phyloP scores from a whole-genome alignment of 2,797 vertebrate species.

The Sitta carolinensis region DNA sequence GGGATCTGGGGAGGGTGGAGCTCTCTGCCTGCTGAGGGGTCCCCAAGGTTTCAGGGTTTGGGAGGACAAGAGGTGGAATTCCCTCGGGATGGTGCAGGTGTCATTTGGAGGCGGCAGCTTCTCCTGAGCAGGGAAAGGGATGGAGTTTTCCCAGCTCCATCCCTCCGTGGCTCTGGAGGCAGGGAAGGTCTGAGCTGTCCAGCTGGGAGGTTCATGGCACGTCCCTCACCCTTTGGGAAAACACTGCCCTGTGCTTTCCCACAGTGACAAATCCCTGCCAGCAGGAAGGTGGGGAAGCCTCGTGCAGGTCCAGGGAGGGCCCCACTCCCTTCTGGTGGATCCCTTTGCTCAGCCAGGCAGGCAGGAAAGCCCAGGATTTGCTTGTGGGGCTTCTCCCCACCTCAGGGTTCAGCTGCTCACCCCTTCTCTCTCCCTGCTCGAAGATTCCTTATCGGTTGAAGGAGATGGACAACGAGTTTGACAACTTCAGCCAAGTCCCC shows the following conservation, averaged over 20 bases:
- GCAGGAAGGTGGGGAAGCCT: constrained; percentile 12
- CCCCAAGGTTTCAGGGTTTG: rapidly evolving
- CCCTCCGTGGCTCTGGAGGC: neutral
- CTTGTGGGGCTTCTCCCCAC: rapidly evolving
- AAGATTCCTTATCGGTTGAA: constrained; percentile 95
- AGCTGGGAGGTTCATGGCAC: neutral
- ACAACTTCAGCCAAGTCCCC: constrained; percentile 92
- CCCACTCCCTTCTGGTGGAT: neutral
- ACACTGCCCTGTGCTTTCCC: constrained; percentile 52
- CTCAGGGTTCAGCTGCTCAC: neutral
- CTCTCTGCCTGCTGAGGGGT: rapidly evolving
- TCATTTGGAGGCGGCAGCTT: rapidly evolving
- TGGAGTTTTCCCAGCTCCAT: neutral
- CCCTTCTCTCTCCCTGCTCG: neutral
- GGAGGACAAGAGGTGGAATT: no score
- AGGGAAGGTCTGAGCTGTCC: neutral
- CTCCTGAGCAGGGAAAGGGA: neutral
- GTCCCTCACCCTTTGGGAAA: constrained; percentile 31
- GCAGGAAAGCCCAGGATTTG: neutral
- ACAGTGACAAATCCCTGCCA: neutral
- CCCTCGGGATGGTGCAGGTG: neutral
- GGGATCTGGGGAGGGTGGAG: neutral
- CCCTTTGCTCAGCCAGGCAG: constrained; percentile 6
- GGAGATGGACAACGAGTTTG: constrained; percentile 90
- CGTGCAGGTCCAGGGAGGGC: neutral